Conservation (phyloP, 2,113 vertebrate genomes). For the Xiphophorus maculatus region DNA sequence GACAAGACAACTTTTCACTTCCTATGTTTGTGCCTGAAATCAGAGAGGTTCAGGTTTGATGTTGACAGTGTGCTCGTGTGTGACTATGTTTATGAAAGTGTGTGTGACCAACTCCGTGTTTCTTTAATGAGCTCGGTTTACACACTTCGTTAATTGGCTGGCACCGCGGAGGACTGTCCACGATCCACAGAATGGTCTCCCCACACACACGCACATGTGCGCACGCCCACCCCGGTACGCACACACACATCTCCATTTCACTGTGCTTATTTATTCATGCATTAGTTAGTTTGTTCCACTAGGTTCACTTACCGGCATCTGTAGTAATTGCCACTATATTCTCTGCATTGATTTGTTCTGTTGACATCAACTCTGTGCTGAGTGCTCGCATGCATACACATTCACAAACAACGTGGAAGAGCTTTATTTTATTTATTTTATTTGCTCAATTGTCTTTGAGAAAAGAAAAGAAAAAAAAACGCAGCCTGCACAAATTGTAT, state of each 20-base stretch:
- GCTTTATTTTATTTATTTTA: background rate
- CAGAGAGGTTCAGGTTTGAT: slow-evolving; percentile 38
- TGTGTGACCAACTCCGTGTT: slow-evolving; percentile 59
- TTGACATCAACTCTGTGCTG: slow-evolving; percentile 27
- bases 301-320: slow-evolving; percentile 73
- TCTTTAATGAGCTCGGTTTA: slow-evolving; percentile 79
- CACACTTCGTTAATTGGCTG: slow-evolving; percentile 80
- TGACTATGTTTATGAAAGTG: slow-evolving; percentile 41
- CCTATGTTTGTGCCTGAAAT: slow-evolving; percentile 31
- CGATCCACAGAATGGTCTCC: slow-evolving; percentile 44
- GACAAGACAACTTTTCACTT: slow-evolving; percentile 37
- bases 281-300: slow-evolving; percentile 78
- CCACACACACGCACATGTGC: slow-evolving; percentile 1
- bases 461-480: slow-evolving; percentile 8
- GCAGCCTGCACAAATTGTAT: slow-evolving; percentile 52
- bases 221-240: no score
- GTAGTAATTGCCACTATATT: slow-evolving; percentile 81
- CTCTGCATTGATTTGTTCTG: slow-evolving; percentile 77
- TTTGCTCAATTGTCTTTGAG: background rate
- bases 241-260: slow-evolving; percentile 71
- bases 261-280: slow-evolving; percentile 78
- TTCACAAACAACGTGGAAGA: background rate
- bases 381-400: slow-evolving; percentile 7
- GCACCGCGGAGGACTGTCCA: slow-evolving; percentile 58
- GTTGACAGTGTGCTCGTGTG: slow-evolving; percentile 29